A percentile compares a stretch with the other conserved stretches of the same genome.
Conservation (phyloP, 2,888 invertebrate species). For the Lagria hirta region DNA sequence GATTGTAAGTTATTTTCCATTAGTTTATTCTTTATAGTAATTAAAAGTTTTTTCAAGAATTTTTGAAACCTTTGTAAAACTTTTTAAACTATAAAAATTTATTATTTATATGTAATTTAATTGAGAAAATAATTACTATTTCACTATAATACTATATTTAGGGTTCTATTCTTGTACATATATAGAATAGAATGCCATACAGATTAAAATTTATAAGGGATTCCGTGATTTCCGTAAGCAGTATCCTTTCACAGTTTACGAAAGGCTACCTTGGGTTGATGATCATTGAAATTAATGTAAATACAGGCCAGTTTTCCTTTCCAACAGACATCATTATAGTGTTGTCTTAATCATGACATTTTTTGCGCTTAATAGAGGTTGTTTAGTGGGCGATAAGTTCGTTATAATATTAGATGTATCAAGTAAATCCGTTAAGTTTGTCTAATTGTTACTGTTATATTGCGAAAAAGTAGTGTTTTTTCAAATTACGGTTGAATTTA, state of each 20-base stretch:
- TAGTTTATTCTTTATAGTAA: too few species aligned
- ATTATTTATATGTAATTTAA: too few species aligned
- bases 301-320: slow-evolving; percentile 18
- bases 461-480: slow-evolving; percentile 13
- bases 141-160: too few species aligned
- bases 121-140: too few species aligned
- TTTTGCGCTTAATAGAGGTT: too few species aligned
- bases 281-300: slow-evolving; percentile 18
- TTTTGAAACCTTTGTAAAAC: too few species aligned
- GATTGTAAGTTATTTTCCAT: too few species aligned
- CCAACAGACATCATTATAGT: slow-evolving; percentile 2
- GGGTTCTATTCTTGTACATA: too few species aligned
- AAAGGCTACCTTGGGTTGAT: slow-evolving; percentile 18
- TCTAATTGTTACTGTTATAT: slow-evolving; percentile 23
- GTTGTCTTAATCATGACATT: background rate
- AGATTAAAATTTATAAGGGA: too few species aligned
- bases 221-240: slow-evolving; percentile 22
- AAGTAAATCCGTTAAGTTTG: slow-evolving; percentile 16
- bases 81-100: too few species aligned
- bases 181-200: too few species aligned
- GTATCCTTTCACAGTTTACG: slow-evolving; percentile 19
- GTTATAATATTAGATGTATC: slow-evolving; percentile 4
- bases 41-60: too few species aligned
- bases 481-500: slow-evolving; percentile 24
- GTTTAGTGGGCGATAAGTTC: slow-evolving; percentile 5